phyloP scores from a whole-genome alignment of 2,888 invertebrate species.

The Leucophenga maculata region DNA sequence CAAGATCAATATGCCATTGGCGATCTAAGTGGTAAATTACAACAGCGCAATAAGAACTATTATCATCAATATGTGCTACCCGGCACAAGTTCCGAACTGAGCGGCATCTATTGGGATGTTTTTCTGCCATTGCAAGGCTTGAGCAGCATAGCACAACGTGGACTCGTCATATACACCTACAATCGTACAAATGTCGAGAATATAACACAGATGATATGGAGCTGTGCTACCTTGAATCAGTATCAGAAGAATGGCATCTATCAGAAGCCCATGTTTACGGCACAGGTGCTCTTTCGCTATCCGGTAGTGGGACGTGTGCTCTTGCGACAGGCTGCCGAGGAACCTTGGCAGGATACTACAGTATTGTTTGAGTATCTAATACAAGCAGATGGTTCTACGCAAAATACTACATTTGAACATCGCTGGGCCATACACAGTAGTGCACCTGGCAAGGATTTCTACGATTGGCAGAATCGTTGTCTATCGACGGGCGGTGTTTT shows the following conservation, averaged over 20 bases:
- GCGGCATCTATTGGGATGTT: constrained; percentile 85
- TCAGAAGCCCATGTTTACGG: constrained; percentile 83
- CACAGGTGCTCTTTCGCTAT: constrained; percentile 87
- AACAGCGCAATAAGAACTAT: constrained; percentile 80
- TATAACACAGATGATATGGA: constrained; percentile 65
- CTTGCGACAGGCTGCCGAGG: constrained; percentile 84
- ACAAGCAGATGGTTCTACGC: constrained; percentile 87
- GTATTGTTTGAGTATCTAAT: constrained; percentile 87
- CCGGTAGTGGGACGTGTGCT: constrained; percentile 89
- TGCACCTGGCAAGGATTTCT: constrained; percentile 88
- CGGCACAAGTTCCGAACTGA: constrained; percentile 81
- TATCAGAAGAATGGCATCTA: constrained; percentile 79
- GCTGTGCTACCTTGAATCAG: constrained; percentile 78
- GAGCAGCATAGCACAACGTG: constrained; percentile 85
- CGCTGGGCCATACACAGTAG: constrained; percentile 88
- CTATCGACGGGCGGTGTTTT: constrained; percentile 83
- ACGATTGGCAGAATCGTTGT: constrained; percentile 91
- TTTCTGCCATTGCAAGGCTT: constrained; percentile 88
- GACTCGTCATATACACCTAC: constrained; percentile 74
- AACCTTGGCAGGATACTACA: constrained; percentile 88
- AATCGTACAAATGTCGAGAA: constrained; percentile 62
- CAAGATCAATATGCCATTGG: constrained; percentile 94
- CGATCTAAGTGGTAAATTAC: constrained; percentile 89
- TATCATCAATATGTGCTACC: constrained; percentile 80
- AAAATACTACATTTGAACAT: constrained; percentile 82